These are phyloP conservation scores for Drosophila rellima DNA, from an alignment of 2,888 invertebrate genomes.

Conservation along the genomic window DNA sequence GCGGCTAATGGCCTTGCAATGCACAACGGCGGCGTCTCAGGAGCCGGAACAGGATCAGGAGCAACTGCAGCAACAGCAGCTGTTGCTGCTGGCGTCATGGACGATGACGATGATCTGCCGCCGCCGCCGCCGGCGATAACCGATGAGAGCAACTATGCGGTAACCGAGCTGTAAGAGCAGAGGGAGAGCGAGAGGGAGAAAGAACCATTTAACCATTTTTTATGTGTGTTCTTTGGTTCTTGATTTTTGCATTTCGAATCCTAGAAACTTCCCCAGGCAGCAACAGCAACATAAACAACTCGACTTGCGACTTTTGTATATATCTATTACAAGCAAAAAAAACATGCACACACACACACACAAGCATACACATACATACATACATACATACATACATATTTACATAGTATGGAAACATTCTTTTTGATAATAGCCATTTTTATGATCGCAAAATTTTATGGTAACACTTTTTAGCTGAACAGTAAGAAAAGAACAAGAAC, in stretches of 20 bases:
- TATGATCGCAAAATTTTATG: slow-evolving; percentile 50
- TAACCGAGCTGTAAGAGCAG: slow-evolving; percentile 85
- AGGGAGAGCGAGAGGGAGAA: slow-evolving; percentile 25
- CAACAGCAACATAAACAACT: slow-evolving; percentile 39
- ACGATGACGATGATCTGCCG: slow-evolving; percentile 83
- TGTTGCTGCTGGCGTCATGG: slow-evolving; percentile 39
- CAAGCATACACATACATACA: slow-evolving; percentile 45
- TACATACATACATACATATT: too few relatives aligned
- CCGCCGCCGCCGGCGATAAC: slow-evolving; percentile 85
- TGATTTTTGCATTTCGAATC: slow-evolving; percentile 32
- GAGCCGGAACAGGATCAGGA: slow-evolving; percentile 8
- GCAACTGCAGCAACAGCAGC: slow-evolving; percentile 11
- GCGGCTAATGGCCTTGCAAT: slow-evolving; percentile 60
- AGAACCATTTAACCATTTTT: slow-evolving; percentile 20
- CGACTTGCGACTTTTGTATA: slow-evolving; percentile 66
- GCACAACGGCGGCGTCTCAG: slow-evolving; percentile 64
- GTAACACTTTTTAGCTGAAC: slow-evolving; percentile 56
- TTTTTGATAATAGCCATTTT: slow-evolving; percentile 71
- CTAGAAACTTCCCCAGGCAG: slow-evolving; percentile 27
- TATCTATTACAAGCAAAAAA: slow-evolving; percentile 29
- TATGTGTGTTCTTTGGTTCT: slow-evolving; percentile 42
- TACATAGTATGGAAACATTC: slow-evolving; percentile 22
- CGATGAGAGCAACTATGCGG: slow-evolving; percentile 86
- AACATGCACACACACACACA: slow-evolving; percentile 29
- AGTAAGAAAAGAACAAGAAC: slow-evolving; percentile 13